These are phyloP conservation scores for Pseudococcus jackbeardsleyi DNA, from an alignment of 2,888 invertebrate genomes.

Conservation along the genomic window DNA sequence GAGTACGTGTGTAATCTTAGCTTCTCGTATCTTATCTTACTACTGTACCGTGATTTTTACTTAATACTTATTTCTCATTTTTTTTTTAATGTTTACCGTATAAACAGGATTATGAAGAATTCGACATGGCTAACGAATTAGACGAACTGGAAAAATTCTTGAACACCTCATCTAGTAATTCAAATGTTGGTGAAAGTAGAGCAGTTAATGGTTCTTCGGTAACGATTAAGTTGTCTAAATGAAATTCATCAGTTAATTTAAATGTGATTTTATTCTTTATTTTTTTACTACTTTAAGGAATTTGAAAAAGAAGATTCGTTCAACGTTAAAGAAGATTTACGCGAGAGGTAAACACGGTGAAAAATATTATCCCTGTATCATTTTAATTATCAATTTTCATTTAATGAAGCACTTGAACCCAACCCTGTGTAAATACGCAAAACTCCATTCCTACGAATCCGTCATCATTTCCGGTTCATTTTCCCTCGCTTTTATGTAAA, in stretches of 20 bases:
- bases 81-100: conserved; percentile 35
- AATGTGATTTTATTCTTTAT: no score
- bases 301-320: conserved; percentile 38
- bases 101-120: conserved; percentile 88
- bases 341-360: conserved; percentile 49
- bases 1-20: conserved; percentile 75
- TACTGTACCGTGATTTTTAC: not conserved
- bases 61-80: not conserved
- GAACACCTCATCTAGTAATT: conserved; percentile 73
- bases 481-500: no score
- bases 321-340: conserved; percentile 49
- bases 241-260: not conserved
- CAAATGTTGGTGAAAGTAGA: conserved; percentile 40
- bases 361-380: not conserved
- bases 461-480: not conserved
- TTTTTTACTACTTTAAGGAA: conserved; percentile 32
- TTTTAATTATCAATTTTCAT: not conserved
- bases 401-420: conserved; percentile 17
- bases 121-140: conserved; percentile 91
- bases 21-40: not conserved
- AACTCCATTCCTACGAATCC: conserved; percentile 3
- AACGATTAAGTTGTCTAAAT: not conserved
- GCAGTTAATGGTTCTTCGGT: conserved; percentile 50
- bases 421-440: not conserved
- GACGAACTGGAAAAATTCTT: conserved; percentile 91